A percentile compares a stretch with the other conserved stretches of the same genome.
These are phyloP conservation scores for Antechinus stuartii DNA, from an alignment of 2,113 vertebrate species.

Conservation along the genomic window DNA sequence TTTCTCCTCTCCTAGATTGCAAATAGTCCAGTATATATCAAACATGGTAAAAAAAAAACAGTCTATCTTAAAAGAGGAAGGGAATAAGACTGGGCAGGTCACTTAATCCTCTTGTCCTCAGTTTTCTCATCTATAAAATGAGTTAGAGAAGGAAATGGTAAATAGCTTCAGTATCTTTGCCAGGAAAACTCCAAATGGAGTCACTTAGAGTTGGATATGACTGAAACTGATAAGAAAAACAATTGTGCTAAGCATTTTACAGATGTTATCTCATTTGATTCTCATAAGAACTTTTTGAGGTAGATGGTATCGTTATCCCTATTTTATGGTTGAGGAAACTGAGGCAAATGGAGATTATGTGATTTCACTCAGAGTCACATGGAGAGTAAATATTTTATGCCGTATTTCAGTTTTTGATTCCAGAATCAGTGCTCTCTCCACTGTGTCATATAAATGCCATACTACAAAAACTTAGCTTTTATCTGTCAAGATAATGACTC, in stretches of 20 bases:
- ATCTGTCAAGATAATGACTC: not conserved
- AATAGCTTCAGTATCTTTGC: too few species aligned
- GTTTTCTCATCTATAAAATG: too few species aligned
- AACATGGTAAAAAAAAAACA: too few species aligned
- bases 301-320: not conserved
- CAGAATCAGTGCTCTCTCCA: not conserved
- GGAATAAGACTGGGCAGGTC: too few species aligned
- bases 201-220: too few species aligned
- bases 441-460: not conserved
- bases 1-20: too few species aligned
- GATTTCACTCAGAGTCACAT: not conserved
- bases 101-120: too few species aligned
- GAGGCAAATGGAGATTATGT: not conserved
- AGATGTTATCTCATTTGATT: not conserved
- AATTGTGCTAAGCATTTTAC: not conserved
- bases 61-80: too few species aligned
- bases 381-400: not conserved
- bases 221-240: too few species aligned
- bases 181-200: too few species aligned
- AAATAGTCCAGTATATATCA: too few species aligned
- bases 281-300: not conserved
- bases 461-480: not conserved
- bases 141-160: too few species aligned
- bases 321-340: not conserved
- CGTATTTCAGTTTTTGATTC: not conserved